Evolutionary conservation across 2,797 vertebrate genomes (phyloP).

Genomic region (Amblyraja radiata): DNA sequence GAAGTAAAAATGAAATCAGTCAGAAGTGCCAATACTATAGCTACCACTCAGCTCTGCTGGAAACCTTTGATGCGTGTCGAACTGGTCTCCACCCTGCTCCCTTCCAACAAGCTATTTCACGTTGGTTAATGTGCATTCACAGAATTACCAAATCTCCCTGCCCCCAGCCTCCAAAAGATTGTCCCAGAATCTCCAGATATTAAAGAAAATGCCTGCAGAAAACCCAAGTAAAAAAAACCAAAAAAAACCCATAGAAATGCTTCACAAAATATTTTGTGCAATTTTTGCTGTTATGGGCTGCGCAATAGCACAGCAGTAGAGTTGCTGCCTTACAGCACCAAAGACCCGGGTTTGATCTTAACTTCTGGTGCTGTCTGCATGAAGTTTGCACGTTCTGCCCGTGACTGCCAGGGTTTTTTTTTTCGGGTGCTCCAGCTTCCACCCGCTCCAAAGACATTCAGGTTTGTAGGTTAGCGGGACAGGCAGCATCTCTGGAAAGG

Average conservation of each 20-base stretch:
- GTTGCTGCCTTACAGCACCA: too few species aligned
- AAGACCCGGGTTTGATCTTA: too few species aligned
- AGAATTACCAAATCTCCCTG: not conserved
- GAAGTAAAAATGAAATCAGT: not conserved
- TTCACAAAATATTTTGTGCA: not conserved
- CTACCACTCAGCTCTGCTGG: not conserved
- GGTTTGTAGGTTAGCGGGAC: too few species aligned
- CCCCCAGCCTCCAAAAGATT: too few species aligned
- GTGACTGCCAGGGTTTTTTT: too few species aligned
- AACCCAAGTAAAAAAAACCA: not conserved
- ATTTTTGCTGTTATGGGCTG: not conserved
- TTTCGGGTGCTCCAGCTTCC: too few species aligned
- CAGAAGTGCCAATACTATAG: not conserved
- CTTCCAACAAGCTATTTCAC: not conserved
- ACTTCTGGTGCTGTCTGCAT: too few species aligned
- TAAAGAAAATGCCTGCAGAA: not conserved
- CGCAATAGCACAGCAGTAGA: too few species aligned
- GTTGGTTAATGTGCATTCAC: not conserved
- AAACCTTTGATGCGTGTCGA: not conserved
- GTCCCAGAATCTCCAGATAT: not conserved
- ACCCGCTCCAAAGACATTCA: too few species aligned
- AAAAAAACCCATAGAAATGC: too few species aligned
- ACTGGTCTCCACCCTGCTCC: not conserved
- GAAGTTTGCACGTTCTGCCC: too few species aligned
- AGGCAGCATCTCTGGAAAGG: too few species aligned